Evolutionary conservation across 1,140 invertebrate species (phyloP).

Genomic region (Pararge aegeria): DNA sequence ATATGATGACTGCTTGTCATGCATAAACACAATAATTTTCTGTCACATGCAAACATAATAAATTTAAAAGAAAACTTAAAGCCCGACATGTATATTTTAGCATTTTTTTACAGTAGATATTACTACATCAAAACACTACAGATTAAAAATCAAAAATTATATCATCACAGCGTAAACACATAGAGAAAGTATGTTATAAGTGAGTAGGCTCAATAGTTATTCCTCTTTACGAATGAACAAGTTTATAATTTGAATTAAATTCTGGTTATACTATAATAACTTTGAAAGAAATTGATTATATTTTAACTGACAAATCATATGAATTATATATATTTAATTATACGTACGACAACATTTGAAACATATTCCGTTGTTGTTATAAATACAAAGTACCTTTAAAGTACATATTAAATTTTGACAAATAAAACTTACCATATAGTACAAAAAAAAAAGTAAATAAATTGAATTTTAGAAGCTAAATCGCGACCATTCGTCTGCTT

Average conservation of each 20-base stretch:
- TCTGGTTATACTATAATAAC: no score
- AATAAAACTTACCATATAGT: no score
- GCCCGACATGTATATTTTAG: slow-evolving; percentile 20
- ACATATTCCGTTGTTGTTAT: no score
- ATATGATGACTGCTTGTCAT: slow-evolving; percentile 62
- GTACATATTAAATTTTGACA: no score
- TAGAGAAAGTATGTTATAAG: background rate
- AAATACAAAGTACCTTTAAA: no score
- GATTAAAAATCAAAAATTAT: slow-evolving; percentile 12
- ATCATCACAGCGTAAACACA: slow-evolving; percentile 9
- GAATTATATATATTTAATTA: no score
- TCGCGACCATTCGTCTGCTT: background rate
- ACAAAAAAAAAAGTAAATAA: no score
- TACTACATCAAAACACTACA: slow-evolving; percentile 23
- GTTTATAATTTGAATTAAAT: no score
- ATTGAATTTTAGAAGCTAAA: background rate
- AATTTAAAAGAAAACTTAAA: slow-evolving; percentile 14
- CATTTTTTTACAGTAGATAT: slow-evolving; percentile 26
- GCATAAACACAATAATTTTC: slow-evolving; percentile 58
- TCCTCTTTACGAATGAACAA: background rate
- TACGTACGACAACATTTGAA: no score
- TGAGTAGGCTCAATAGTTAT: background rate
- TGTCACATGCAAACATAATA: slow-evolving; percentile 62
- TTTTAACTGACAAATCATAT: no score
- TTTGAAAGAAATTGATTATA: no score